Evolutionary conservation across 2,113 vertebrate genomes (phyloP).

Genomic region (Motacilla tschutschensis): DNA sequence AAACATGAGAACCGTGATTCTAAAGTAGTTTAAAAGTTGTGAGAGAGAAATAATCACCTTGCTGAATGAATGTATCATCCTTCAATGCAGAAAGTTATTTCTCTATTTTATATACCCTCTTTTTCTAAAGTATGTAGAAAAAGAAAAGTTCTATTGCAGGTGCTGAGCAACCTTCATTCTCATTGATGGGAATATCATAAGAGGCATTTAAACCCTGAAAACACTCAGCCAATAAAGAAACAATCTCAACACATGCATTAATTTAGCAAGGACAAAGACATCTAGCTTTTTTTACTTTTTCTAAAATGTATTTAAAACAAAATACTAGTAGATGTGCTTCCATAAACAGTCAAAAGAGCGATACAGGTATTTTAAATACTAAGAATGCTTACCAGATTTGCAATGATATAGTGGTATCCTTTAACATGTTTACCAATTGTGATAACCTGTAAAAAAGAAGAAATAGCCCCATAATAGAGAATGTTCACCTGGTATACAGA

Average conservation of each 20-base stretch:
- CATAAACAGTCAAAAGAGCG: not conserved
- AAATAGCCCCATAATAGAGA: not conserved
- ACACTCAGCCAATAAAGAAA: not conserved
- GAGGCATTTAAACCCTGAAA: not conserved
- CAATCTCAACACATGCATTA: not conserved
- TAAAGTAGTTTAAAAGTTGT: not conserved
- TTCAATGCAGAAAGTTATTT: not conserved
- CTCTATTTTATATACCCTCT: not conserved
- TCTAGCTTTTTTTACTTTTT: not conserved
- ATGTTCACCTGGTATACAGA: not conserved
- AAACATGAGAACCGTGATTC: not conserved
- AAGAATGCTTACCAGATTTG: constrained; percentile 89
- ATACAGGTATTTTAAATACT: not conserved
- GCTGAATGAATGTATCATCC: not conserved
- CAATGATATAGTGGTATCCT: constrained; percentile 98
- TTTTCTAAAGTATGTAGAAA: not conserved
- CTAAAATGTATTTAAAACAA: not conserved
- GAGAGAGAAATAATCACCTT: not conserved
- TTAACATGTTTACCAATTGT: constrained; percentile 97
- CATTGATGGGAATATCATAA: not conserved
- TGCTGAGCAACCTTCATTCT: not conserved
- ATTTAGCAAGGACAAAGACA: not conserved
- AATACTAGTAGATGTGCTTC: not conserved
- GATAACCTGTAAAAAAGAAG: constrained; percentile 83
- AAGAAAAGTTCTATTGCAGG: not conserved